phyloP scores from a whole-genome alignment of 2,113 vertebrate species.

The Prionailurus bengalensis region DNA sequence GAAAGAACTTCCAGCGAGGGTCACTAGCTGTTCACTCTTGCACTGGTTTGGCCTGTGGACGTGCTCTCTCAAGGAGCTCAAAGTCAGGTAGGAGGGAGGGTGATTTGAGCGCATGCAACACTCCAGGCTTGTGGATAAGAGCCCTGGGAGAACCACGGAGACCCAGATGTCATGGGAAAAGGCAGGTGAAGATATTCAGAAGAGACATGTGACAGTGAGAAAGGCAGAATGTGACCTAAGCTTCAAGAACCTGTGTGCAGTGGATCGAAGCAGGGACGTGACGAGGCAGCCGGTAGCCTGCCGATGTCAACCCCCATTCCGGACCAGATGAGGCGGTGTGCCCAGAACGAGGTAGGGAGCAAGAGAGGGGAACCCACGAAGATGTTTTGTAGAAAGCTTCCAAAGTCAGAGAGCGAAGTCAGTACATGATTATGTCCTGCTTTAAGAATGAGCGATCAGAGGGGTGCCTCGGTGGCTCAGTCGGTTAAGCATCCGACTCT shows the following conservation, averaged over 20 bases:
- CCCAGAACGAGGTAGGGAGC: neutral
- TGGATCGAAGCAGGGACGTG: too few species aligned
- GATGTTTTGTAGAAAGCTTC: neutral
- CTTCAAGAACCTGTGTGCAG: neutral
- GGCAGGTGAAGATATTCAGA: neutral
- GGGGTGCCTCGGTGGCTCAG: too few species aligned
- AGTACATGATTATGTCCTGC: neutral
- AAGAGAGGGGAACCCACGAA: neutral
- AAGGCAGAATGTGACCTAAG: neutral
- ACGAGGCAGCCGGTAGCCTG: rapidly evolving
- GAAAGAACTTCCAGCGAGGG: neutral
- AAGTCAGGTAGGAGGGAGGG: neutral
- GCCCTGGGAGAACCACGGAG: neutral
- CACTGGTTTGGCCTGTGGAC: neutral
- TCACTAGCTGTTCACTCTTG: neutral
- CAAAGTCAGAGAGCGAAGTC: neutral
- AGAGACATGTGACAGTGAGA: neutral
- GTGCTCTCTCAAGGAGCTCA: neutral
- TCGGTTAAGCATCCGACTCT: too few species aligned
- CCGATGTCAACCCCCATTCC: neutral
- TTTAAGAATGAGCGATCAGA: neutral
- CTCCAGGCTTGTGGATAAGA: neutral
- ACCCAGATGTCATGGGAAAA: neutral
- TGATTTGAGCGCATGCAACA: neutral
- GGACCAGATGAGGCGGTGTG: neutral